Base-by-base conservation (phyloP, 2,888 invertebrate species). In the Boloria euphrosyne region DNA sequence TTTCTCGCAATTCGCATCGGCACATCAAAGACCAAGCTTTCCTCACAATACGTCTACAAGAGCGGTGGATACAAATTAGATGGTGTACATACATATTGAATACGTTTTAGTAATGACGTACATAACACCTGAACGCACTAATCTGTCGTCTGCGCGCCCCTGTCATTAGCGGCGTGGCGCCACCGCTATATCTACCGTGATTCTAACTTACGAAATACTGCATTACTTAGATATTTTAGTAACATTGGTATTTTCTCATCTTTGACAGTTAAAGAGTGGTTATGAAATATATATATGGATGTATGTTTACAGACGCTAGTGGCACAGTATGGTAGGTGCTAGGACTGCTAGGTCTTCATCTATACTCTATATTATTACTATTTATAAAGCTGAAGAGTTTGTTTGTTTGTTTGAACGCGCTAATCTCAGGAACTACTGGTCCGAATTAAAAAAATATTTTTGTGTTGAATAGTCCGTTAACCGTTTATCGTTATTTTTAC, bases 111-210 rank as follows among this genome's bases (percentile, higher is more conserved):
- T 64, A 51, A 58, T 51, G 27, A 31, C 43, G 51, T 51, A 60
- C 52, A 52, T 52, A 57, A 52, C 52, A 58, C 51, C 58, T 46
- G 18, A 43, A 57, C 44, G 51, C 50, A 51, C 27, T 50, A 52
- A 57, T 58, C 61, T 68, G 62, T 58, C 57, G 62, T 7, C 69
- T 62, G 62, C 69, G 18, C 60, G 65, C 55, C 74, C 75, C 80
- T 86, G 78, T 85, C 72, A 86, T 85, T 83, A 86, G 67, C 73
- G 74, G 76, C 72, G 73, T 76, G 79, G 80, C 82, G 82, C 81
- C 81, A 80, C 79, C 74, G 77, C 74, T 58, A 71, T 69, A 22
- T 61, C 47, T 44, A n/a, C 50, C 50, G 38, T 52, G 38, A 53
- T 58, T 53, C 31, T 58, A 10, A 38, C 50, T 66, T 62, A 62